Evolutionary conservation across 2,888 invertebrate genomes (phyloP).

Genomic region (Altica lythri): DNA sequence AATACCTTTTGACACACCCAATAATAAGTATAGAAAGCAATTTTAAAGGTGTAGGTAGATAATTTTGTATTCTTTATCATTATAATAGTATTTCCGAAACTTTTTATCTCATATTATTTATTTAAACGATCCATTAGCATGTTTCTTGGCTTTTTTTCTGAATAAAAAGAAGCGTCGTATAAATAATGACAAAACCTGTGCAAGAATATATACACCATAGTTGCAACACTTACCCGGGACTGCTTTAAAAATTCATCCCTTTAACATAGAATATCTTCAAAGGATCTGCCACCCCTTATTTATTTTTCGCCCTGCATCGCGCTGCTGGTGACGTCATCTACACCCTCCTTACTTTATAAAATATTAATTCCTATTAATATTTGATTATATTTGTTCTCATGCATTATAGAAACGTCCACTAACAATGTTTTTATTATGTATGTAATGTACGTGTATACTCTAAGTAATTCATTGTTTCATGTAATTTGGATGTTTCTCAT

Average conservation of each 20-base stretch:
- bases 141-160: neutral
- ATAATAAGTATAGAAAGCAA: too few species aligned
- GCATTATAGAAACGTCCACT: slow-evolving; percentile 51
- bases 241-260: slow-evolving; percentile 44
- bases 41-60: too few species aligned
- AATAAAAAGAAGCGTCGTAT: slow-evolving; percentile 8
- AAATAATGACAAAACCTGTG: slow-evolving; percentile 12
- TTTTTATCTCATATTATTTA: neutral
- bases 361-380: slow-evolving; percentile 50
- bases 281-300: slow-evolving; percentile 47
- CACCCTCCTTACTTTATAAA: slow-evolving; percentile 48
- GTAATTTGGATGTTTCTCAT: slow-evolving; percentile 46
- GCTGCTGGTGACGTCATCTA: slow-evolving; percentile 45
- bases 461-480: slow-evolving; percentile 46
- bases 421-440: slow-evolving; percentile 53
- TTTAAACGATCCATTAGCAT: neutral
- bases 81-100: too few species aligned
- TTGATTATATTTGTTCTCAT: slow-evolving; percentile 52
- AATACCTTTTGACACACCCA: too few species aligned
- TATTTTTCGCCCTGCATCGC: slow-evolving; percentile 42
- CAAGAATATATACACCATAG: slow-evolving; percentile 21
- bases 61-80: too few species aligned
- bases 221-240: slow-evolving; percentile 28
- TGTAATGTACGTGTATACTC: slow-evolving; percentile 44
- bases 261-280: slow-evolving; percentile 44